Percentiles rank a stretch among this genome's conserved stretches.
phyloP scores from a whole-genome alignment of 2,113 vertebrate species.

The Brachypteracias leptosomus region DNA sequence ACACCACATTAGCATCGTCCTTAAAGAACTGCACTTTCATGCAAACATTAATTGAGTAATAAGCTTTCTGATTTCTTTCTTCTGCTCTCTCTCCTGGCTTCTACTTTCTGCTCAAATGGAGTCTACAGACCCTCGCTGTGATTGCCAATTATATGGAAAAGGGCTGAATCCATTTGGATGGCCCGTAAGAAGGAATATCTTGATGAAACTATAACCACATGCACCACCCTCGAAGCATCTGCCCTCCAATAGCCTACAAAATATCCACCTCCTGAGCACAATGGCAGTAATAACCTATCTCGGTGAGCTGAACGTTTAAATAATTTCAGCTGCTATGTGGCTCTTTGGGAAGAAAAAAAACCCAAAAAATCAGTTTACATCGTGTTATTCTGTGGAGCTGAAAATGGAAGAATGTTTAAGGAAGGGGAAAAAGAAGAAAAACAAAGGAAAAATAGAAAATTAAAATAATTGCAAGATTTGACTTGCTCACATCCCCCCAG shows the following conservation, averaged over 20 bases:
- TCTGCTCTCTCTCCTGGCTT: background rate
- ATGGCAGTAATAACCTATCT: background rate
- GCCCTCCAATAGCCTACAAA: background rate
- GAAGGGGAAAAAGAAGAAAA: background rate
- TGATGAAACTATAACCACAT: constrained; percentile 4
- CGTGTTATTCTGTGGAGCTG: background rate
- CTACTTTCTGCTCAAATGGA: constrained; percentile 6
- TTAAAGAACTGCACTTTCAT: constrained; percentile 2
- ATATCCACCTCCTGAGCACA: background rate
- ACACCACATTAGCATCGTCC: background rate
- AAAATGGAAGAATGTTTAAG: background rate
- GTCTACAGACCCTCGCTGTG: constrained; percentile 1
- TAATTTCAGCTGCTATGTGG: background rate
- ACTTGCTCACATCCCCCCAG: background rate
- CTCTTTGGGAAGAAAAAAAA: background rate
- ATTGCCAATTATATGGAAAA: constrained; percentile 36
- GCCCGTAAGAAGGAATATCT: background rate
- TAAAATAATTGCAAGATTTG: background rate
- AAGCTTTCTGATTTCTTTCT: background rate
- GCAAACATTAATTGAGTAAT: constrained; percentile 31
- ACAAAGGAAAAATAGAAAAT: background rate
- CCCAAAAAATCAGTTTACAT: background rate
- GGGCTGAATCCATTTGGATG: background rate
- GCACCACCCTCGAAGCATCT: background rate
- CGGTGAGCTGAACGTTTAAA: background rate